A percentile compares a stretch with the other conserved stretches of the same genome.
Evolutionary conservation across 2,888 invertebrate species (phyloP).

Genomic region (Parnassius smintheus): DNA sequence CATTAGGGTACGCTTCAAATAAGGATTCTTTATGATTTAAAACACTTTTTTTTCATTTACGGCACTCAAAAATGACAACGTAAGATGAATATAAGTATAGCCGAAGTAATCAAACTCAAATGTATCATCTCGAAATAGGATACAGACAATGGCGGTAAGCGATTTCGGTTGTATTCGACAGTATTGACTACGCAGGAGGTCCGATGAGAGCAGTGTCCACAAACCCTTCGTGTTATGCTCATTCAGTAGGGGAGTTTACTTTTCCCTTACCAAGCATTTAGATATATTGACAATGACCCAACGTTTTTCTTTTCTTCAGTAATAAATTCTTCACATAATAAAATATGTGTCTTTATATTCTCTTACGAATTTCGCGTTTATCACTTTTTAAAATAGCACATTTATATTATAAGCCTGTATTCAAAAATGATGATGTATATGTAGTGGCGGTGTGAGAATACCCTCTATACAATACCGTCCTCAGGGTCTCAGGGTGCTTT

Average conservation of each 20-base stretch:
- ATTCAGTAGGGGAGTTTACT: slow-evolving; percentile 31
- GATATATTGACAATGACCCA: slow-evolving; percentile 7
- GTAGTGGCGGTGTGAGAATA: no score
- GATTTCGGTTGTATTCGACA: slow-evolving; percentile 26
- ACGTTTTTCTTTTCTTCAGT: slow-evolving; percentile 5
- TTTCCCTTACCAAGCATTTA: slow-evolving; percentile 28
- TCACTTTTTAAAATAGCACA: not conserved
- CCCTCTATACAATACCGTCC: no score
- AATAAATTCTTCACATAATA: slow-evolving; percentile 6
- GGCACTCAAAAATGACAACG: no score
- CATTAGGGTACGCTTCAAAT: no score
- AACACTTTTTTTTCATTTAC: no score
- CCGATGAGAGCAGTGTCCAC: slow-evolving; percentile 59
- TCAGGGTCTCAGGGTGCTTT: no score
- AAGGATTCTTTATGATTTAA: no score
- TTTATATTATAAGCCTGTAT: no score
- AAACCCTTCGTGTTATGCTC: slow-evolving; percentile 36
- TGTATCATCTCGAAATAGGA: slow-evolving; percentile 9
- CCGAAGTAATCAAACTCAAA: slow-evolving; percentile 1
- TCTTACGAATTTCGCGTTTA: not conserved
- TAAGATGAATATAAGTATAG: not conserved
- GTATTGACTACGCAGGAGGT: slow-evolving; percentile 45
- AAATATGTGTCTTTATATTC: not conserved
- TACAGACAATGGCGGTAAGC: slow-evolving; percentile 31
- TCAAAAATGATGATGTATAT: no score